Evolutionary conservation across 1,140 invertebrate species (phyloP).

Genomic region (Oscheius sp.): DNA sequence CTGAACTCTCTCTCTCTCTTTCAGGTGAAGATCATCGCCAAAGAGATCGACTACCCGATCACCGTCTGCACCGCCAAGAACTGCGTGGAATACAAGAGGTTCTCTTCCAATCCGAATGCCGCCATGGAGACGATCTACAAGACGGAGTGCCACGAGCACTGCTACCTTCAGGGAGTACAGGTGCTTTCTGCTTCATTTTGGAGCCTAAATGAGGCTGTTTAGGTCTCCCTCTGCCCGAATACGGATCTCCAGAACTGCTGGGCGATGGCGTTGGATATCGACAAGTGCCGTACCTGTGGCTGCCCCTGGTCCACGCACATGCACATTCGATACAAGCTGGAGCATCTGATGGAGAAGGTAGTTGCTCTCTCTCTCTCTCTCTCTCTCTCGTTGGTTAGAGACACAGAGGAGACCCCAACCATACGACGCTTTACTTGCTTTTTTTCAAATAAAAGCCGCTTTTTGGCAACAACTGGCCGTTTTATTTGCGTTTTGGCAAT

Average conservation of each 20-base stretch:
- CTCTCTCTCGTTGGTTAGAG: too few species aligned
- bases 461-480: too few species aligned
- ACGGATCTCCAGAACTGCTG: slow-evolving; percentile 5
- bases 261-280: slow-evolving; percentile 23
- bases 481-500: too few species aligned
- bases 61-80: slow-evolving; percentile 27
- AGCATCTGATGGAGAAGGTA: neutral
- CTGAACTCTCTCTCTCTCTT: too few species aligned
- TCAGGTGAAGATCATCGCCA: neutral
- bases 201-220: slow-evolving; percentile 10
- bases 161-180: slow-evolving; percentile 8
- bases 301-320: neutral
- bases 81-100: slow-evolving; percentile 10
- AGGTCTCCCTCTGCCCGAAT: neutral
- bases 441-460: too few species aligned
- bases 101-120: neutral
- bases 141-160: slow-evolving; percentile 17
- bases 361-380: too few species aligned
- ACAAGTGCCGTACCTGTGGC: neutral
- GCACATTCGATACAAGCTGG: neutral
- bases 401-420: too few species aligned
- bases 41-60: slow-evolving; percentile 8
- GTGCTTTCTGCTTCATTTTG: neutral
- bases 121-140: slow-evolving; percentile 3
- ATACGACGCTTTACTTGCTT: too few species aligned